Evolutionary conservation across 37 sponge, comb jelly and placozoan species (phyloP).

Genomic region (Cladorhizidae sp.): DNA sequence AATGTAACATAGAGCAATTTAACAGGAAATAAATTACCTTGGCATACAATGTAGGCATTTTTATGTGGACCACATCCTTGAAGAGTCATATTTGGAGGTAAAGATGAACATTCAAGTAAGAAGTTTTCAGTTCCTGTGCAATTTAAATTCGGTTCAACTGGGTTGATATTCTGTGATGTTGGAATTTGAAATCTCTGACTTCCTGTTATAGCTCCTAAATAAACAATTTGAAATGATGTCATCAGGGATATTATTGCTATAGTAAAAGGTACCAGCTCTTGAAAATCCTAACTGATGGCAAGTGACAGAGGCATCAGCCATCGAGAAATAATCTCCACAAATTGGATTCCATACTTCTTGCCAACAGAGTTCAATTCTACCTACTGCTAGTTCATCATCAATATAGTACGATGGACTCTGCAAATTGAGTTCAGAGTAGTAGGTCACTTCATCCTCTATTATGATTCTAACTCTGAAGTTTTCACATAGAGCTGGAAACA

Average conservation of each 20-base stretch:
- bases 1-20: background rate
- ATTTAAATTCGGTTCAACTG: background rate
- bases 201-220: slow-evolving; percentile 7
- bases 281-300: slow-evolving; percentile 42
- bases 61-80: background rate
- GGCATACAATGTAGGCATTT: slow-evolving; percentile 34
- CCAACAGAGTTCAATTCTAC: slow-evolving; percentile 32
- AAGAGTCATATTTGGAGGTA: background rate
- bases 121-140: slow-evolving; percentile 9
- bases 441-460: background rate
- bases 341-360: slow-evolving; percentile 11
- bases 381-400: slow-evolving; percentile 23
- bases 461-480: background rate
- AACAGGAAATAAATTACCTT: slow-evolving; percentile 12
- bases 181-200: slow-evolving; percentile 22
- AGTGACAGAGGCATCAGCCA: slow-evolving; percentile 19
- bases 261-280: slow-evolving; percentile 6
- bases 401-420: slow-evolving; percentile 3
- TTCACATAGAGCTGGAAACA: slow-evolving; percentile 22
- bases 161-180: no score
- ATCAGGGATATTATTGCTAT: no score
- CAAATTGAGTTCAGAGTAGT: background rate
- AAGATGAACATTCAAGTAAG: slow-evolving; percentile 11
- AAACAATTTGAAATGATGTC: no score
- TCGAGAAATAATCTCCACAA: slow-evolving; percentile 26